Evolutionary conservation across 2,113 vertebrate genomes (phyloP).

Genomic region (Apaloderma vittatum): DNA sequence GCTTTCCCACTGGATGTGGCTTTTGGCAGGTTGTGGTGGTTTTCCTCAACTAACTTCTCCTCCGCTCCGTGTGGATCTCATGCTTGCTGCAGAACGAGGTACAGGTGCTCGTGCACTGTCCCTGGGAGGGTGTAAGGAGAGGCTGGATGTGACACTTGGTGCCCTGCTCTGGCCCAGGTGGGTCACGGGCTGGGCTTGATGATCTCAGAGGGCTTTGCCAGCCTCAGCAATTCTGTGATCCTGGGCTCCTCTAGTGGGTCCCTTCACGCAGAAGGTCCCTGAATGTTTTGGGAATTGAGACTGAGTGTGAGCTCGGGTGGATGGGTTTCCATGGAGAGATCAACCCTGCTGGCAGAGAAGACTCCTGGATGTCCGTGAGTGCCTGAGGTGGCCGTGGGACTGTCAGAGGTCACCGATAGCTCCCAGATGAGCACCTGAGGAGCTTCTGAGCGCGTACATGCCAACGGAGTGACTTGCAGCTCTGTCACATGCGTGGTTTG

Average conservation of each 20-base stretch:
- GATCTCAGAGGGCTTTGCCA: no score
- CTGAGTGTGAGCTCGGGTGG: accelerated
- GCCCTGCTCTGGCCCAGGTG: no score
- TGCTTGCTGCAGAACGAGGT: not conserved
- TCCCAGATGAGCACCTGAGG: constrained; percentile 5
- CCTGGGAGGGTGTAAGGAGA: no score
- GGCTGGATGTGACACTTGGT: no score
- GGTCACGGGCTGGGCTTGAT: no score
- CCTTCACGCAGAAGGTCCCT: not conserved
- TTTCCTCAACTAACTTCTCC: not conserved
- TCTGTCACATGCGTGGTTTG: not conserved
- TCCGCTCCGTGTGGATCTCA: accelerated
- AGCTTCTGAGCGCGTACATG: not conserved
- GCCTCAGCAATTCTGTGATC: no score
- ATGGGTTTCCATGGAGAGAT: not conserved
- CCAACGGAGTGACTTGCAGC: constrained; percentile 47
- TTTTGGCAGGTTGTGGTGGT: not conserved
- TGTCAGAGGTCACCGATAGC: not conserved
- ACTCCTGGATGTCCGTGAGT: accelerated
- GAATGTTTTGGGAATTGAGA: not conserved
- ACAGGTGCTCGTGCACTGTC: not conserved
- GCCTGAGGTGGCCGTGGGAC: not conserved
- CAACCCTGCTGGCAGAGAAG: not conserved
- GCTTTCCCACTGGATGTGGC: accelerated
- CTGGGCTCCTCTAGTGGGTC: not conserved